Conservation (phyloP, 2,888 invertebrate genomes). For the Napeogenes inachia region DNA sequence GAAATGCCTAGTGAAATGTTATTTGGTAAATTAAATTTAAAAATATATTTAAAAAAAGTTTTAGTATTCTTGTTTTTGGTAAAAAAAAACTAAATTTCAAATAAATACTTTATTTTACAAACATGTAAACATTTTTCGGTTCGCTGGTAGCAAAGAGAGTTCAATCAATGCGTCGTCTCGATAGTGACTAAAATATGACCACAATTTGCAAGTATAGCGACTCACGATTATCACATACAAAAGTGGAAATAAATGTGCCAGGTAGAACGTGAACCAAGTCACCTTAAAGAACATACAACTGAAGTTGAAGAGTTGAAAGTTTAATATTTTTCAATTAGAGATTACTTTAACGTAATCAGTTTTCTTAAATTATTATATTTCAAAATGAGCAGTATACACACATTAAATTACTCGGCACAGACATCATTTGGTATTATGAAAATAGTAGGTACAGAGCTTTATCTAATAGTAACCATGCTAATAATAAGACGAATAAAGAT, state of each 20-base stretch:
- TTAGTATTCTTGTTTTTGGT: no score
- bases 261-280: conserved; percentile 11
- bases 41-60: no score
- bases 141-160: conserved; percentile 3
- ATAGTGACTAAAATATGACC: conserved; percentile 35
- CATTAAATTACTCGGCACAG: no score
- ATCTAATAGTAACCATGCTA: no score
- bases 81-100: background rate
- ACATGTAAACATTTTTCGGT: background rate
- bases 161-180: conserved; percentile 16
- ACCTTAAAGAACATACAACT: background rate
- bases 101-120: background rate
- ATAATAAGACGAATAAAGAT: no score
- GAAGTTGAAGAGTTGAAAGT: background rate
- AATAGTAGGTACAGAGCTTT: no score
- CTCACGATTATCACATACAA: conserved; percentile 30
- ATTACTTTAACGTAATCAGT: no score
- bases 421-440: no score
- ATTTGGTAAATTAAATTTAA: background rate
- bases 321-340: background rate
- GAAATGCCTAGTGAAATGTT: background rate
- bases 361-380: no score
- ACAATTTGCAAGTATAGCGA: conserved; percentile 33
- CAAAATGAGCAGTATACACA: no score
- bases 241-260: conserved; percentile 28